Conservation (phyloP, 1,140 invertebrate species). For the Leptopilina clavipes region DNA sequence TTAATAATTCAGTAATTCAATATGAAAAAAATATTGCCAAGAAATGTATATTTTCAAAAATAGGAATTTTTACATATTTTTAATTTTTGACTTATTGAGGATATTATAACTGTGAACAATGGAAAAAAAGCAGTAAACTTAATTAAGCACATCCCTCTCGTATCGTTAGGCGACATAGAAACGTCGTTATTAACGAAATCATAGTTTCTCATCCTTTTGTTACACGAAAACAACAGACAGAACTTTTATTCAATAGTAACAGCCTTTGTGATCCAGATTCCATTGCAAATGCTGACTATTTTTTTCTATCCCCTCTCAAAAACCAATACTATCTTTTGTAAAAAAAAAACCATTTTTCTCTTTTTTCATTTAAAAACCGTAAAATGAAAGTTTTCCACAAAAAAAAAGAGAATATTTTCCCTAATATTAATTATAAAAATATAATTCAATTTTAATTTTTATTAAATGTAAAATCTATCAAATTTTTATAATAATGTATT, state of each 20-base stretch:
- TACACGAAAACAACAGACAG: background rate
- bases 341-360: background rate
- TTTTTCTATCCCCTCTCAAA: background rate
- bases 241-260: background rate
- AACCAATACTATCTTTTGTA: background rate
- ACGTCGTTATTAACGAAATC: background rate
- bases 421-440: too few species aligned
- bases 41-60: too few species aligned
- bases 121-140: background rate
- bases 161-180: background rate
- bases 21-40: too few species aligned
- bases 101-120: too few species aligned
- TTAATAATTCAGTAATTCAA: too few species aligned
- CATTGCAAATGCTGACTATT: background rate
- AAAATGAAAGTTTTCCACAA: too few species aligned
- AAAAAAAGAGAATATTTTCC: background rate
- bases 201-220: background rate
- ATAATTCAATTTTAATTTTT: too few species aligned
- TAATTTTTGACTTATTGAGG: too few species aligned
- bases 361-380: too few species aligned
- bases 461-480: too few species aligned
- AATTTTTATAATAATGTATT: too few species aligned
- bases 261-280: background rate
- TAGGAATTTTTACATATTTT: too few species aligned
- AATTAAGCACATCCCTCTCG: background rate